Percentiles rank a stretch among this genome's conserved stretches.
phyloP scores from a whole-genome alignment of 2,113 vertebrate genomes.

The Grallaria varia region DNA sequence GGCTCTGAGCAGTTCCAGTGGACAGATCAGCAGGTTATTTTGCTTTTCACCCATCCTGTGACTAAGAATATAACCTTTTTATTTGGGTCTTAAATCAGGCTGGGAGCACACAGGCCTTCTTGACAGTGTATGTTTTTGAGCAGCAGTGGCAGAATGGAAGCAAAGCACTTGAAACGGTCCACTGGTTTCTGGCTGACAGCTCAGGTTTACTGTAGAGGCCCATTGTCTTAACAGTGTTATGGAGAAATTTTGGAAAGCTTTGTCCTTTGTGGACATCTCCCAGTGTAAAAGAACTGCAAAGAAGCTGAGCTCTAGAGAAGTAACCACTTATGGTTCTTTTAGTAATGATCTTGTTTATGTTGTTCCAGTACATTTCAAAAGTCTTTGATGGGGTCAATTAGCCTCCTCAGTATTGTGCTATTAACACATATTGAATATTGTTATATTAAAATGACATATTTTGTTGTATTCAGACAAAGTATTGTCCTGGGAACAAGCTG shows the following conservation, averaged over 20 bases:
- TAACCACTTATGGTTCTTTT: not conserved
- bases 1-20: not conserved
- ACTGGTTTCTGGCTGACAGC: not conserved
- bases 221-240: not conserved
- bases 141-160: not conserved
- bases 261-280: not conserved
- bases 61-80: not conserved
- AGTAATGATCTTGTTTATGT: not conserved
- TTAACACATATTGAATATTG: not conserved
- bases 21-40: not conserved
- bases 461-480: not conserved
- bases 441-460: not conserved
- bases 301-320: not conserved
- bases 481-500: not conserved
- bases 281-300: not conserved
- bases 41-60: not conserved
- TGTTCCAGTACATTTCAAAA: not conserved
- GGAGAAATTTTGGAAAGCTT: conserved; percentile 13
- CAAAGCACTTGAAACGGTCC: not conserved
- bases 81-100: not conserved
- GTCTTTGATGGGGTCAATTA: not conserved
- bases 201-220: not conserved
- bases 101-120: not conserved
- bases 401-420: not conserved
- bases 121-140: not conserved